Evolutionary conservation across 1,140 invertebrate species (phyloP), one percentile per base, ranked within the genome.

Genomic region (Musca domestica): DNA sequence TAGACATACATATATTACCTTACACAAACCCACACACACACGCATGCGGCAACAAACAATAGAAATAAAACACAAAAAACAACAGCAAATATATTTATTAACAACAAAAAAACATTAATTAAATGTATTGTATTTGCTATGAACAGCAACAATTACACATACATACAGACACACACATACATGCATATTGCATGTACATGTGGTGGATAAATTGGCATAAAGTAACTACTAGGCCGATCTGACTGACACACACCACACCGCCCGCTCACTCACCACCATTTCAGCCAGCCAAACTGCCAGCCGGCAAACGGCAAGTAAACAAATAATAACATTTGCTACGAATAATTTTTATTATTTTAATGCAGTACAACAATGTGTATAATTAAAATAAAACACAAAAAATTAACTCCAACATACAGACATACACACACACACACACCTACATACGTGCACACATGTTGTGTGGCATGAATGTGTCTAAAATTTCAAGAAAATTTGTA

Each of bases 41-140:
- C 14, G 25, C 19, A 46, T 41, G 20, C 27, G 30, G 7, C 5
- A 51, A n/a, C 34, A 54, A 27, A 20, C 27, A 52, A 48, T 52
- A 49, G 22, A 25, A 25, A 58, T 58, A 58, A 22, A 20, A 20
- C 41, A 46, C n/a, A 34, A 19, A 17, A 46, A 9, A 20, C 49
- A 46, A 34, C 58, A 34, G 51, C 22, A 67, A 56, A 54, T 67
- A 67, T 56, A 67, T 54, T 34, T 61, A 25, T 22, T 27, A 63
- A 23, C 22, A 49, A 65, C 46, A 19, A 46, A 46, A 25, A 20
- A 17, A 48, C 6, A 46, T 61, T 15, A 61, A 61, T 46, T 46
- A 67, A 56, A 67, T 61, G 54, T 58, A 67, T 67, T 67, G 54
- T 56, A 56, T 56, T 56, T 56, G 22, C 27, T 56, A 22, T 15